A percentile compares a stretch with the other conserved stretches of the same genome.
Evolutionary conservation across 64 coral and sea anemone species (phyloP).

Genomic region (Pachyseris speciosa): DNA sequence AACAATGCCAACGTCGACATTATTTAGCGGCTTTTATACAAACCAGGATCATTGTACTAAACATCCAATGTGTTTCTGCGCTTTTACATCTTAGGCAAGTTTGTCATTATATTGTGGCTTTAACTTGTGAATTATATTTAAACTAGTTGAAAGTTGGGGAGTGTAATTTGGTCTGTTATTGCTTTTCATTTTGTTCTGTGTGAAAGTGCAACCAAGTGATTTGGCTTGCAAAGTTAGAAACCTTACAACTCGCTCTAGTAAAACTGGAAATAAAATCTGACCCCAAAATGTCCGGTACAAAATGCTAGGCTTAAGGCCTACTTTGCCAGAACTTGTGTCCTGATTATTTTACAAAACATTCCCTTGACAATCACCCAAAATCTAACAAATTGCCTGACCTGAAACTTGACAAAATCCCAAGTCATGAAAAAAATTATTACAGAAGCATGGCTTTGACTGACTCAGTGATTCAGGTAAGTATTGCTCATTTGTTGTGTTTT

Average conservation of each 20-base stretch:
- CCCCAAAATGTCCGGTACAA: background rate
- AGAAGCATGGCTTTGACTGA: background rate
- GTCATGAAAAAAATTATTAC: background rate
- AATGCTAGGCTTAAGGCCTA: background rate
- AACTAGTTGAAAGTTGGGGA: background rate
- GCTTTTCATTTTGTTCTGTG: background rate
- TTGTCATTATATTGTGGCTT: background rate
- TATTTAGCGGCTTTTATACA: background rate
- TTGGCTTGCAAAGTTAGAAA: constrained; percentile 21
- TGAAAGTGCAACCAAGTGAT: background rate
- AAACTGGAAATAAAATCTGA: constrained; percentile 28
- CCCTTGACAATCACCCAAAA: constrained; percentile 18
- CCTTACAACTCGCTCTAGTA: background rate
- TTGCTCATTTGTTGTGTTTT: background rate
- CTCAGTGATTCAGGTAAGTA: background rate
- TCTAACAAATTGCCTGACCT: background rate
- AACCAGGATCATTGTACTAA: background rate
- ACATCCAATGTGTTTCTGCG: background rate
- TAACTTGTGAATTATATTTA: background rate
- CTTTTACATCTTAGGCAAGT: background rate
- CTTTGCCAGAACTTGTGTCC: background rate
- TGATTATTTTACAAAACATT: constrained; percentile 1
- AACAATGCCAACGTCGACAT: background rate
- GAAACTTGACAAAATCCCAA: constrained; percentile 24
- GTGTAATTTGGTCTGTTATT: background rate